phyloP scores from a whole-genome alignment of 2,113 vertebrate species.

The Myiagra hebetior region DNA sequence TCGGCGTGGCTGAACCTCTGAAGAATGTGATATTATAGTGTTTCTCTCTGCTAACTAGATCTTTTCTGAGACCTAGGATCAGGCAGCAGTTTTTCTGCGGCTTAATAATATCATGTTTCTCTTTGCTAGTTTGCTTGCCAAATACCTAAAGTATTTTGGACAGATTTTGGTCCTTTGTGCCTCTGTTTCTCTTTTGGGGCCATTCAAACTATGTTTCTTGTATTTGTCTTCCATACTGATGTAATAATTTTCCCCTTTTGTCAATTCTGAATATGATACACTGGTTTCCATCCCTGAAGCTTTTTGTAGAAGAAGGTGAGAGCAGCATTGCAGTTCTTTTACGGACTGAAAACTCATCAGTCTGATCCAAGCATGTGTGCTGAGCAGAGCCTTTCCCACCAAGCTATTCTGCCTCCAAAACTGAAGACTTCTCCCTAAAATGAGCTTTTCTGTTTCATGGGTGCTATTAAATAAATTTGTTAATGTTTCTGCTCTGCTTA shows the following conservation, averaged over 20 bases:
- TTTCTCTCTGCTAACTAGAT: neutral
- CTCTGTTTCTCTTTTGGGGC: neutral
- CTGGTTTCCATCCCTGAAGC: neutral
- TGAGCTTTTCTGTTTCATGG: neutral
- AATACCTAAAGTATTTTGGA: neutral
- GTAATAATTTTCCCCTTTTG: neutral
- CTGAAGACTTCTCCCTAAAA: neutral
- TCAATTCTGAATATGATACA: neutral
- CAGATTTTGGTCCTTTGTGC: neutral
- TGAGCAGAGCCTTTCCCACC: neutral
- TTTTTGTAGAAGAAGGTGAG: neutral
- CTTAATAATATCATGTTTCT: neutral
- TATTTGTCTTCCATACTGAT: neutral
- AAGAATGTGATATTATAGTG: neutral
- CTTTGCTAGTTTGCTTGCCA: neutral
- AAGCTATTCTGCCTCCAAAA: neutral
- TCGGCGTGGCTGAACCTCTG: neutral
- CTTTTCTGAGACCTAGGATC: neutral
- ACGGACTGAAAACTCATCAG: neutral
- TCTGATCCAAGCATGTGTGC: neutral
- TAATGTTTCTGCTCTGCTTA: neutral
- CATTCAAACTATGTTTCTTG: neutral
- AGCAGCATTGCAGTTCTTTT: neutral
- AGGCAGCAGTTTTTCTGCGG: neutral
- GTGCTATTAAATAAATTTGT: neutral